Base-by-base conservation (phyloP, 2,888 invertebrate genomes). In the Caenorhabditis uteleia region DNA sequence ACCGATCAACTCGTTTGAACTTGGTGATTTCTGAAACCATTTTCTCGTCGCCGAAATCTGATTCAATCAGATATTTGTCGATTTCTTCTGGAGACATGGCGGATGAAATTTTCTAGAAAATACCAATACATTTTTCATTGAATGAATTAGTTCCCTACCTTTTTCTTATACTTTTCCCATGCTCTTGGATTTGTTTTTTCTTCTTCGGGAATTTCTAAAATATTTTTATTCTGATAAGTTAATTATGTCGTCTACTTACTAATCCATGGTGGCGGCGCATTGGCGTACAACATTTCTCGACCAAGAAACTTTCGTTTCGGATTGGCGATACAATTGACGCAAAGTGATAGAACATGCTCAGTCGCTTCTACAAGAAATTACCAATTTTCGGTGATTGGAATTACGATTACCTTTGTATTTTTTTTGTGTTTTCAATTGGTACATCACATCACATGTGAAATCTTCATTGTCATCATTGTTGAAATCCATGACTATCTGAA, bases 241-340 rank as follows among this genome's bases (percentile, higher is more conserved):
- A 25, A 10, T 38, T 48, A 10, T 18, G n/a, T 38, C n/a, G n/a
- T 4, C 23, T 26, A 43, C 53, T 48, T 10, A 60, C 60, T 55
- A n/a, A 62, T 62, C 62, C 62, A 62, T 1, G 62, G 48, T 10
- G 62, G 62, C 5, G 51, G 53, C 0, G 7, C 48, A 16, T 47
- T 25, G 12, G 62, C 53, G 34, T 53, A 62, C 14, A 62, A 26
- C 43, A 57, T 44, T 48, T 62, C 62, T n/a, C n/a, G 8, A 0
- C 62, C 62, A 5, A 25, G 23, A n/a, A 44, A 53, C 18, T 34
- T 38, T 16, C 44, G 47, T 45, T 36, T 51, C 6, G 54, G 45
- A 20, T 56, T 57, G 18, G 62, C 51, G 25, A 56, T 27, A 29
- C 62, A 62, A 1, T 48, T 36, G 3, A 57, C 1, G 23, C 62